Conservation (phyloP, 2,113 vertebrate genomes). For the Ranitomeya variabilis region DNA sequence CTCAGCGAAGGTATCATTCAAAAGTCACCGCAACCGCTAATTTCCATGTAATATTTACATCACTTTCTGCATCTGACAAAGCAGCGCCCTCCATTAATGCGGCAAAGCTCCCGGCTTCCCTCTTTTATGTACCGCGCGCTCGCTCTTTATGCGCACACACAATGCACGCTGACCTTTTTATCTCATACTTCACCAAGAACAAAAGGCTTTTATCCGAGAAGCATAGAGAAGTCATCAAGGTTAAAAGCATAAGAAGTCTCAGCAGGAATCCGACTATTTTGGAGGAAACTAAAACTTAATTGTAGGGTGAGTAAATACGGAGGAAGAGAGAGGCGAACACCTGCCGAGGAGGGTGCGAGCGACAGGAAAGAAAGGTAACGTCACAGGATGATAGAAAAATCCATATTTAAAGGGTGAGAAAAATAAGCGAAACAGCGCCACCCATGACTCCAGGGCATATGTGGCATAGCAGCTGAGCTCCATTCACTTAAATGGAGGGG, state of each 20-base stretch:
- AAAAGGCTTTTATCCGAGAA: background rate
- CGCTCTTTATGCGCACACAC: background rate
- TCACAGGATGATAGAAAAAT: background rate
- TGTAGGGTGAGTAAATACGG: background rate
- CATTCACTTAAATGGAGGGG: background rate
- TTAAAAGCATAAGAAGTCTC: background rate
- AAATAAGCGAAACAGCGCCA: background rate
- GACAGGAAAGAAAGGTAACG: background rate
- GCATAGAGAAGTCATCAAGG: background rate
- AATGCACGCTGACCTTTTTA: constrained; percentile 11
- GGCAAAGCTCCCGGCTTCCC: background rate
- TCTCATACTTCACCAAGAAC: constrained; percentile 7
- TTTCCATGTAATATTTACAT: constrained; percentile 12
- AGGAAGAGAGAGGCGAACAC: background rate
- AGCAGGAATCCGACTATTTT: background rate
- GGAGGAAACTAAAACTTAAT: background rate
- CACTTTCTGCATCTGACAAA: background rate
- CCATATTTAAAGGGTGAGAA: background rate
- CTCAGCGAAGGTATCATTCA: background rate
- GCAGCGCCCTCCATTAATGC: background rate
- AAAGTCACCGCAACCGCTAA: background rate
- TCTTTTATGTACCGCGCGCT: background rate
- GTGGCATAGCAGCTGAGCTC: background rate
- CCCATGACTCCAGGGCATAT: background rate
- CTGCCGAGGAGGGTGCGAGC: background rate